Evolutionary conservation across 2,797 vertebrate species (phyloP).

Genomic region (Corythornis leucogaster): DNA sequence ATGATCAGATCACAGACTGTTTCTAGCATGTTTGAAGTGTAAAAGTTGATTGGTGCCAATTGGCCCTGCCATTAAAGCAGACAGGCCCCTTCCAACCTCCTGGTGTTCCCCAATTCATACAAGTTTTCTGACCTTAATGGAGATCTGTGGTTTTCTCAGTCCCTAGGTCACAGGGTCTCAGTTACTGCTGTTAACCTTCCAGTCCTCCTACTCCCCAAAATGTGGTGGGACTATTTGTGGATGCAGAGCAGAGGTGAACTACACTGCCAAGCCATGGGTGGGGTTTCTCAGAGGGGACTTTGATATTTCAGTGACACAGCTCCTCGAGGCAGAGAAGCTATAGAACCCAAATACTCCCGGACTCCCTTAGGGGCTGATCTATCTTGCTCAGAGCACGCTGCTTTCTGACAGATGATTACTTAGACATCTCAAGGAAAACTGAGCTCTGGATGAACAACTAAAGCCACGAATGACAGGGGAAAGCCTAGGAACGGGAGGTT

Average conservation of each 20-base stretch:
- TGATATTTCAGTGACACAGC: neutral
- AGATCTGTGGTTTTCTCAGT: neutral
- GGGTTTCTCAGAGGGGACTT: neutral
- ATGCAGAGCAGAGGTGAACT: neutral
- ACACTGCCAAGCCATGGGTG: neutral
- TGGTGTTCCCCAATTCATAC: neutral
- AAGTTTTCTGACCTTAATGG: neutral
- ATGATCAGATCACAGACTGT: neutral
- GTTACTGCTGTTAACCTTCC: neutral
- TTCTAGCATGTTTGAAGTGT: neutral
- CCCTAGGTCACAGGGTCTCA: neutral
- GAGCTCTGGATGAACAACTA: neutral
- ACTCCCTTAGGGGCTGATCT: neutral
- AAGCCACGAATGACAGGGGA: neutral
- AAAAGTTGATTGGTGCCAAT: neutral
- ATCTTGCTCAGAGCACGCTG: neutral
- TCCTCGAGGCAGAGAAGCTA: neutral
- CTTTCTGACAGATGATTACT: neutral
- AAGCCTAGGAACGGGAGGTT: neutral
- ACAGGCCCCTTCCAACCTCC: neutral
- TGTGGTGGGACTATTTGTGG: neutral
- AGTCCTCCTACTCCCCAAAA: neutral
- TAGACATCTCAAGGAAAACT: neutral
- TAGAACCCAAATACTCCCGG: neutral
- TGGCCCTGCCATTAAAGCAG: accelerated